phyloP scores from a whole-genome alignment of 2,113 vertebrate genomes.

The Anser cygnoides region DNA sequence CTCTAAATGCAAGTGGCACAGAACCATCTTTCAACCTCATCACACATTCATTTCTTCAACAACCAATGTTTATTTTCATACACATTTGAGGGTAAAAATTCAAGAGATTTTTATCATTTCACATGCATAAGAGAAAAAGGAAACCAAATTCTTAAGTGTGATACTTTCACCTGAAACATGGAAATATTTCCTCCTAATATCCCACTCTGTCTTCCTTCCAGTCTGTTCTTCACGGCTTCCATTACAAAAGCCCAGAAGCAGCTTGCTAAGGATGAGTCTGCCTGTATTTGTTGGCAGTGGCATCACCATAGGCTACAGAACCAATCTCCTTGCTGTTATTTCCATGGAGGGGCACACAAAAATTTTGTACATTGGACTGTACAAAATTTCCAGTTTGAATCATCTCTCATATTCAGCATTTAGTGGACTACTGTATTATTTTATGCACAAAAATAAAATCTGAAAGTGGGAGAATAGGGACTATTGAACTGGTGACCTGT shows the following conservation, averaged over 20 bases:
- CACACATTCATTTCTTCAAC: not conserved
- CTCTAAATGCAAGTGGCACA: accelerated
- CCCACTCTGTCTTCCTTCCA: too few relatives aligned
- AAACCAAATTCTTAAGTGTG: not conserved
- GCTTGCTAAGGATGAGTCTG: accelerated
- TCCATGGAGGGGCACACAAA: not conserved
- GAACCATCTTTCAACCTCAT: not conserved
- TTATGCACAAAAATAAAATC: not conserved
- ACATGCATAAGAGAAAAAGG: not conserved
- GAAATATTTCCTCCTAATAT: not conserved
- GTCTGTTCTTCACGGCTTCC: not conserved
- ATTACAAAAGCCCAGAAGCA: not conserved
- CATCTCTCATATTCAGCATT: not conserved
- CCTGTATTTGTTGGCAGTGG: not conserved
- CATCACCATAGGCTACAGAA: accelerated
- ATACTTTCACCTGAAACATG: not conserved
- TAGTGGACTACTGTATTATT: not conserved
- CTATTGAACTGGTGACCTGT: not conserved
- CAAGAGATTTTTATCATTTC: not conserved
- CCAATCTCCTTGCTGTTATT: not conserved
- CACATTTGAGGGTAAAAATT: not conserved
- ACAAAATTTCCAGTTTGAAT: not conserved
- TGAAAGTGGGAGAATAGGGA: not conserved
- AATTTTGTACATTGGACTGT: too few relatives aligned
- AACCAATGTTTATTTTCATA: not conserved